A percentile compares a stretch with the other conserved stretches of the same genome.
These are phyloP conservation scores for Bufo gargarizans DNA, from an alignment of 2,113 vertebrate species.

Conservation along the genomic window DNA sequence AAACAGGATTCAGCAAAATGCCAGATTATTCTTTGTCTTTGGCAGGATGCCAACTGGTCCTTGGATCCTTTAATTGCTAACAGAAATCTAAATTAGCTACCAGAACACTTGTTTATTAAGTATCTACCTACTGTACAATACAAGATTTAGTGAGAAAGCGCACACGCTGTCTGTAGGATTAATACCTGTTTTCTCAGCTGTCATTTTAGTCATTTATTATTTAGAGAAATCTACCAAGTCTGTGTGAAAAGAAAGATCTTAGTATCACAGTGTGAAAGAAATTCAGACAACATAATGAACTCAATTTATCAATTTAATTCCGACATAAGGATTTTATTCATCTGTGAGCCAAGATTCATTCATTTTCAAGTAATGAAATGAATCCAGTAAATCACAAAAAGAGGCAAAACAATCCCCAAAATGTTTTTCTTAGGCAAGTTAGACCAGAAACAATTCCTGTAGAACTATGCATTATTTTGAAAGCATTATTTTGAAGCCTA, in stretches of 20 bases:
- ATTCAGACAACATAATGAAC: conserved; percentile 41
- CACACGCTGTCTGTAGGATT: conserved; percentile 27
- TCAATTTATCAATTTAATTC: conserved; percentile 40
- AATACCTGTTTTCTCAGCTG: conserved; percentile 43
- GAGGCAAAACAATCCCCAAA: not conserved
- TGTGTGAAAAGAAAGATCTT: conserved; percentile 33
- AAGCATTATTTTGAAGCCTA: not conserved
- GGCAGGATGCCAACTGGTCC: not conserved
- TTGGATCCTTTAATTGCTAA: conserved; percentile 21
- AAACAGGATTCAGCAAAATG: not conserved
- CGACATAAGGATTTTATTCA: conserved; percentile 10
- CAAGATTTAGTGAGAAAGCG: conserved; percentile 11
- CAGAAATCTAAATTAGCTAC: conserved; percentile 22
- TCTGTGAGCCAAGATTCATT: conserved; percentile 17
- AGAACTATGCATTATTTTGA: too few relatives aligned
- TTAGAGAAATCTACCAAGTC: conserved; percentile 48
- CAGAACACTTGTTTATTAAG: conserved; percentile 17
- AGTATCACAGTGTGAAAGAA: conserved; percentile 31
- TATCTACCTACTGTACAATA: not conserved
- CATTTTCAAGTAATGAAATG: not conserved
- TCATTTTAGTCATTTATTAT: conserved; percentile 42
- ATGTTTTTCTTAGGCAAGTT: not conserved
- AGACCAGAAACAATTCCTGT: not conserved
- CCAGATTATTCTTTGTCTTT: not conserved
- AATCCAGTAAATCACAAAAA: not conserved